Evolutionary conservation across 1,140 invertebrate genomes (phyloP).

Genomic region (Drosophila lacertosa): DNA sequence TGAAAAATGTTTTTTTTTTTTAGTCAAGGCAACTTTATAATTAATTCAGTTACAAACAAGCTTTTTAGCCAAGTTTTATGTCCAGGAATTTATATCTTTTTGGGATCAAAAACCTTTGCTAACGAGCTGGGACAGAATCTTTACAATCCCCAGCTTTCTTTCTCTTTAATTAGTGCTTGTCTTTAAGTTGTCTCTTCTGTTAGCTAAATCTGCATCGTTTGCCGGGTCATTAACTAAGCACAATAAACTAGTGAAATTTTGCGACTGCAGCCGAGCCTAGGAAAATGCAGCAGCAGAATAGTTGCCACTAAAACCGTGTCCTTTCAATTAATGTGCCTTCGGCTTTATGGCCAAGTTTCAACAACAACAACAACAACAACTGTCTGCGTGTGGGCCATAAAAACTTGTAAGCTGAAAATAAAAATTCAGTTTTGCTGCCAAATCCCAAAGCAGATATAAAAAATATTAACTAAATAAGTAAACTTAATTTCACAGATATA

Average conservation of each 20-base stretch:
- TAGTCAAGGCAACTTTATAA: no score
- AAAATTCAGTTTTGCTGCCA: conserved; percentile 61
- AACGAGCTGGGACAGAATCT: no score
- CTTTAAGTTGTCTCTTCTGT: conserved; percentile 1
- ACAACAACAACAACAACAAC: no score
- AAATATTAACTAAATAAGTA: conserved; percentile 61
- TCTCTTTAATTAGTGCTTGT: not conserved
- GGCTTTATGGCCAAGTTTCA: conserved; percentile 55
- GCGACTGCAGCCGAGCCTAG: not conserved
- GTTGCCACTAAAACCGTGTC: conserved; percentile 52
- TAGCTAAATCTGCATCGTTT: not conserved
- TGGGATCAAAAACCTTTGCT: no score
- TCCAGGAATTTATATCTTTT: no score
- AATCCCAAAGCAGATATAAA: conserved; percentile 33
- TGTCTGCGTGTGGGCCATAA: conserved; percentile 40
- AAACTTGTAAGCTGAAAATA: conserved; percentile 61
- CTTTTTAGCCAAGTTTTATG: no score
- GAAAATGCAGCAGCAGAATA: conserved; percentile 19
- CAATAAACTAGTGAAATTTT: not conserved
- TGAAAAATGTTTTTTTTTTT: no score
- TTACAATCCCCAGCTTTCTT: no score
- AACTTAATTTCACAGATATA: conserved; percentile 62
- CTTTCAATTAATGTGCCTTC: conserved; percentile 70
- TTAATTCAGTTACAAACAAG: no score
- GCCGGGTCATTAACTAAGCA: not conserved